Evolutionary conservation across 2,113 vertebrate genomes (phyloP), one percentile per base, ranked within the genome.

Genomic region (Pangasianodon gigas): DNA sequence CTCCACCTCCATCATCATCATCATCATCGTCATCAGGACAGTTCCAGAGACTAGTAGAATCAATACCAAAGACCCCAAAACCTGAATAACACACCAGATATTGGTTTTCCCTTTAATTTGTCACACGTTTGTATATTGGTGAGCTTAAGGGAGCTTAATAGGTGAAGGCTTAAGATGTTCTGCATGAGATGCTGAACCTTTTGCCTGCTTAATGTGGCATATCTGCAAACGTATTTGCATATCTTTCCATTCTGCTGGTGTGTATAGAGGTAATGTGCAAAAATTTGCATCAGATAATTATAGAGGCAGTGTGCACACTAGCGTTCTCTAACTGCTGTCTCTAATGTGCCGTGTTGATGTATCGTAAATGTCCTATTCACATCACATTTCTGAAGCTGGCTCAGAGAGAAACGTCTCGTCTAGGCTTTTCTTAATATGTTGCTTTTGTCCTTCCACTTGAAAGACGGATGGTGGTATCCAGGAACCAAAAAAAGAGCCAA

Each of bases 261-360:
- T 21, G n/a, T 24, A 32, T 37, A 56, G n/a, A 37, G 52, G n/a
- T 41, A n/a, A 24, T 3, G 37, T 83, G 3, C 18, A 37, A 19
- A 10, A 56, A 19, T 37, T 54, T 56, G 52, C 80, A 51, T 80
- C 77, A 56, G 80, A 83, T 83, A 37, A 54, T 83, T 83, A 56
- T 56, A 83, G 80, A 9, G 3, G 46, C 48, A n/a, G 10, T n/a
- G 13, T 14, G 77, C 10, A 58, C n/a, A 9, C 75, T 48, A 48
- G 21, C 44, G 9, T 48, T 80, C 26, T n/a, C 24, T 13, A 77
- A 80, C 26, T 56, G 16, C 52, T 19, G n/a, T 11, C 52, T 54
- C n/a, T 9, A 16, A 80, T n/a, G 11, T 51, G 41, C 44, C 21
- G 13, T 16, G n/a, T 51, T 9, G 3, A 13, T 4, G 65, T 8